Evolutionary conservation across 64 coral and sea anemone species (phyloP), one percentile per base, ranked within the genome.

Genomic region (Platygyra sinensis): DNA sequence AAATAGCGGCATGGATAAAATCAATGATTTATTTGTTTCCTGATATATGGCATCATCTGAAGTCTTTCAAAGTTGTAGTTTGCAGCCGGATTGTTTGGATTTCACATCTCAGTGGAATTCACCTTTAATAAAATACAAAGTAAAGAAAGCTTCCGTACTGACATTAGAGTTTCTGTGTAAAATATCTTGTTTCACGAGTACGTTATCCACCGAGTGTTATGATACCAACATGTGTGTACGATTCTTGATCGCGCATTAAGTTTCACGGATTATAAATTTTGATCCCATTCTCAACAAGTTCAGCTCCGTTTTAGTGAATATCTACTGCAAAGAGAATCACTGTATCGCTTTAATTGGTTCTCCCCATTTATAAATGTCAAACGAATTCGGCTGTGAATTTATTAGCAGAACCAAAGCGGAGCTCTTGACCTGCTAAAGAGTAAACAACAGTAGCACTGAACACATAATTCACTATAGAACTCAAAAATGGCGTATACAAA

Each of bases 21-120:
- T 80, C 78, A 62, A 80, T 62, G 27, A 61, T 61, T 80, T 80
- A 30, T 61, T 60, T 32, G 28, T 80, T 60, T 32, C 30, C 12
- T 10, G 65, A 11, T n/a, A 11, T 69, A 11, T 69, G 65, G 54
- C 54, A 57, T 57, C 11, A 16, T 16, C 15, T 57, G 54, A 57
- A 69, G 22, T 69, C 65, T 69, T 69, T 27, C 20, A 69, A n/a
- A 69, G 22, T 69, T 69, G 65, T 10, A 69, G 22, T 11, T 28
- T 69, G 20, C 22, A 8, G 65, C 65, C 65, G 10, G 10, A 27
- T 24, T 69, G 10, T 27, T 27, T 27, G 29, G 25, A 27, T 22
- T 69, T 10, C 9, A 25, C 25, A n/a, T 69, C n/a, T 69, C 54
- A 57, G 11, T 2, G 54, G 5, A 11, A 69, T 69, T 5, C 25